Evolutionary conservation across 1,140 invertebrate genomes (phyloP).

Genomic region (Centruroides sculpturatus): DNA sequence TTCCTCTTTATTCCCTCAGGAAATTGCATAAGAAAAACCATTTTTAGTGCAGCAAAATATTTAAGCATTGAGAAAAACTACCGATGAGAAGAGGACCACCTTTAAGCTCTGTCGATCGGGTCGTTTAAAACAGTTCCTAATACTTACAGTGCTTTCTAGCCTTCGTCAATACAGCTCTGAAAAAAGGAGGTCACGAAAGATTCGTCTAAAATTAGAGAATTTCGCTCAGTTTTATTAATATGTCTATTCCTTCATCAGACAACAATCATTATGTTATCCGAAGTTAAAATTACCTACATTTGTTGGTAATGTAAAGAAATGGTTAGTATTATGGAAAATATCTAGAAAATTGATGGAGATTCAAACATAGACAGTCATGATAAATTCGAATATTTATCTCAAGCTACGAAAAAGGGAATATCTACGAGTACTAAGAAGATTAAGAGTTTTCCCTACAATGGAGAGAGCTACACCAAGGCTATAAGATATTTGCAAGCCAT

Average conservation of each 20-base stretch:
- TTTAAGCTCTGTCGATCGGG: too few relatives aligned
- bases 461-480: conserved; percentile 22
- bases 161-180: too few relatives aligned
- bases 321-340: conserved; percentile 4
- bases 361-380: not conserved
- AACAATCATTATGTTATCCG: not conserved
- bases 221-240: too few relatives aligned
- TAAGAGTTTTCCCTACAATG: conserved; percentile 19
- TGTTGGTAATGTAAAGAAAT: conserved; percentile 2
- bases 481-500: conserved; percentile 20
- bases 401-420: not conserved
- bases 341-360: conserved; percentile 5
- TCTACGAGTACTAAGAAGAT: conserved; percentile 7
- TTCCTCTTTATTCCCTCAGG: too few relatives aligned
- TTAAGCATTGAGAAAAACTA: too few relatives aligned
- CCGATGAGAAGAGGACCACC: too few relatives aligned
- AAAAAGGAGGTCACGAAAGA: too few relatives aligned
- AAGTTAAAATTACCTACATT: conserved; percentile 6
- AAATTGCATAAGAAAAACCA: too few relatives aligned
- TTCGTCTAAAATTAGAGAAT: not conserved
- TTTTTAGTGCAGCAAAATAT: too few relatives aligned
- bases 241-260: not conserved
- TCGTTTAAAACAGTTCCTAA: too few relatives aligned
- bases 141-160: too few relatives aligned
- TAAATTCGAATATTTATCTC: conserved; percentile 2